A percentile compares a stretch with the other conserved stretches of the same genome.
Evolutionary conservation across 2,888 invertebrate species (phyloP).

Genomic region (Oligia latruncula): DNA sequence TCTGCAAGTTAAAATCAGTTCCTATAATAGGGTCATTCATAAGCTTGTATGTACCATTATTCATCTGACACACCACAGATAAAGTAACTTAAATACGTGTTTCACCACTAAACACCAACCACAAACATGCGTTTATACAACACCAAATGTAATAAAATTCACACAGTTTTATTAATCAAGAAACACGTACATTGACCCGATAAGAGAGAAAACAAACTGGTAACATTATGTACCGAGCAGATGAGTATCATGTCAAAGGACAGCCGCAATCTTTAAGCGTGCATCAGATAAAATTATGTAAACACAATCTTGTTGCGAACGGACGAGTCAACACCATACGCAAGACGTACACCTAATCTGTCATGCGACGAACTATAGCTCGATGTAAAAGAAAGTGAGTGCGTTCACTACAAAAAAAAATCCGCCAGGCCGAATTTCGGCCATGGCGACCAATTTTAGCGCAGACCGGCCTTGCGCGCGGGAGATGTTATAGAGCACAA

Average conservation of each 20-base stretch:
- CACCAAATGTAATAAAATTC: conserved; percentile 22
- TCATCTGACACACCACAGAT: not conserved
- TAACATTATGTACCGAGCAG: conserved; percentile 45
- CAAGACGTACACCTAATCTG: not conserved
- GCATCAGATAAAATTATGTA: conserved; percentile 68
- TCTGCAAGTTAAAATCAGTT: not conserved
- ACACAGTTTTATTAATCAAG: conserved; percentile 49
- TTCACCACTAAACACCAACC: conserved; percentile 3
- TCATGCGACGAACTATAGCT: not conserved
- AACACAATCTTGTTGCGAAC: conserved; percentile 62
- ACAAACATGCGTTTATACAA: conserved; percentile 7
- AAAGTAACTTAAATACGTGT: conserved; percentile 9
- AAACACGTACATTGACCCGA: conserved; percentile 22
- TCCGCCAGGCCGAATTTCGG: not conserved
- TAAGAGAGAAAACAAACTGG: conserved; percentile 60
- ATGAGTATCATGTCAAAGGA: conserved; percentile 66
- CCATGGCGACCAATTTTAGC: not conserved
- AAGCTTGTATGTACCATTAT: not conserved
- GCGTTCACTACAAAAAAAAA: not conserved
- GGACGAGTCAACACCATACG: conserved; percentile 55
- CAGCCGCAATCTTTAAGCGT: conserved; percentile 62
- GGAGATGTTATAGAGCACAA: not conserved
- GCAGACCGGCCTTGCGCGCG: not conserved
- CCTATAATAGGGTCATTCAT: too few species aligned
- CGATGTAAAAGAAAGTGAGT: not conserved